A percentile compares a stretch with the other conserved stretches of the same genome.
phyloP scores from a whole-genome alignment of 2,797 vertebrate genomes.

The Rhynchotus rufescens region DNA sequence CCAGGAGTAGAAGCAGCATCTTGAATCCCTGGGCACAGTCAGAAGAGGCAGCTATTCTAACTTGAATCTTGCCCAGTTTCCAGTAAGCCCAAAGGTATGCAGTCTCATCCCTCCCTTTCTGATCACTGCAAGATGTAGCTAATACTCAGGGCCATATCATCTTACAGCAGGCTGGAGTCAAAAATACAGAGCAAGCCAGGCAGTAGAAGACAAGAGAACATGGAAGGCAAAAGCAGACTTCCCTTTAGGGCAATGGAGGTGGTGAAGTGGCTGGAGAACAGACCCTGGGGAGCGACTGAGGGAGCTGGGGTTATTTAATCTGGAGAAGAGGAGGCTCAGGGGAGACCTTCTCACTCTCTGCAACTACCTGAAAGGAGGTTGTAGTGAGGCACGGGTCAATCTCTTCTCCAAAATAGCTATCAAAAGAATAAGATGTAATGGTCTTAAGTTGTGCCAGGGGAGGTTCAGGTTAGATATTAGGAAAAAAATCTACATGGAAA shows the following conservation, averaged over 20 bases:
- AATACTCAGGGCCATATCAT: accelerated
- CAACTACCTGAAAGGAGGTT: no score
- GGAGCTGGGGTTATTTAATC: no score
- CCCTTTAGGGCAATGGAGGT: not conserved
- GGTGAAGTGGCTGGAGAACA: no score
- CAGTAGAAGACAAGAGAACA: not conserved
- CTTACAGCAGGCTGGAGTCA: not conserved
- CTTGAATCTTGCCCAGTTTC: not conserved
- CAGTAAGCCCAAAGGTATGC: not conserved
- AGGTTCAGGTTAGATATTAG: no score
- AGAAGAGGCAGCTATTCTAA: not conserved
- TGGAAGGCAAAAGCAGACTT: not conserved
- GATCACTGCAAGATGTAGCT: not conserved
- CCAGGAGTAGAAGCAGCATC: not conserved
- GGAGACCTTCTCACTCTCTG: no score
- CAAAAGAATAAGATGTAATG: no score
- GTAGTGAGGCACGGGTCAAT: no score
- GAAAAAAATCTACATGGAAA: no score
- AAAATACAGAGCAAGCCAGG: not conserved
- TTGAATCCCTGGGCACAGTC: not conserved
- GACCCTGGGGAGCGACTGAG: no score
- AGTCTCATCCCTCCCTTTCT: not conserved
- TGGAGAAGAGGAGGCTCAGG: no score
- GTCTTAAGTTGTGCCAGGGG: no score
- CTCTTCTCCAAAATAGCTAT: no score